Evolutionary conservation across 53 echinoderm and acorn worm genomes (phyloP), one percentile per base, ranked within the genome.

Genomic region (Henricia sp.): DNA sequence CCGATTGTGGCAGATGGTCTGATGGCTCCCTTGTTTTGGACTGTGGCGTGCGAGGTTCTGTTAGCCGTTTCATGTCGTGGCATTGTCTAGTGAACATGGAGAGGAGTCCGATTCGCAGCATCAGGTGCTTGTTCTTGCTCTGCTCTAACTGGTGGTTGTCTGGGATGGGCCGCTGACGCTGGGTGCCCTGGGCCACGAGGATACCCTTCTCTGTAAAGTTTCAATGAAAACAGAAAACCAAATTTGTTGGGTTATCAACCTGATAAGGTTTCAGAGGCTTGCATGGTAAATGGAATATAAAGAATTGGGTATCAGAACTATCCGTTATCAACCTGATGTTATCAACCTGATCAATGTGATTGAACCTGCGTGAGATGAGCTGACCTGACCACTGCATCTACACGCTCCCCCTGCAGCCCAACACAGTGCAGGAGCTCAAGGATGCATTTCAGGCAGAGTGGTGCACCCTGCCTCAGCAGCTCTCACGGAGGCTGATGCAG

Each of bases 11-110:
- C 39, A 2, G 77, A 41, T 38, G 14, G 12, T 37, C 28, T 2
- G 60, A 27, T 1, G 59, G 30, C 0, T 38, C 17, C 27, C 13
- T 9, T 29, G 19, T 6, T 19, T 32, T 2, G 6, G 64, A 0
- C 5, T 16, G 5, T 39, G 48, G 0, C 44, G 36, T 36, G 2
- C 32, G 33, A 13, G 33, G 17, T 9, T 80, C 58, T 6, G 57
- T 20, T 30, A 6, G 19, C 20, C 50, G 80, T 57, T 80, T 80
- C 32, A 80, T 63, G 43, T 80, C 80, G 29, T 80, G 80, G n/a
- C 48, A 44, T 46, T 80, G 80, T 32, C 80, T 62, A 24, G 80
- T 80, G 64, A 80, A 80, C 80, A 80, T 80, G 46, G 80, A 80
- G 8, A 63, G 80, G n/a, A 80, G 63, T 34, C 80, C 80, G 64